Conservation (phyloP, 2,888 invertebrate genomes). For the Sialis lutaria region DNA sequence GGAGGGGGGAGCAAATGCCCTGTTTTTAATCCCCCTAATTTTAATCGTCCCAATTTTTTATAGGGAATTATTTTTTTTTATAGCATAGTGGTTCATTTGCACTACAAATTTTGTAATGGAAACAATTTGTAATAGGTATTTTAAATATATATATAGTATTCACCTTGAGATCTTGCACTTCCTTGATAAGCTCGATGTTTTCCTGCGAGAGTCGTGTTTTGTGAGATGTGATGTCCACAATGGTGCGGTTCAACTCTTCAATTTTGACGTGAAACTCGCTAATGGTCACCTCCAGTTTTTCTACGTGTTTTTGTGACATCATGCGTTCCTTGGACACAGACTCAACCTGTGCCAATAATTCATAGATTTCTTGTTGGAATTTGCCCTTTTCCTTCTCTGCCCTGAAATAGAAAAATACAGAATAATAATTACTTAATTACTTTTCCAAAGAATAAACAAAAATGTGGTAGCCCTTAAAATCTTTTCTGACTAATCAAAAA, state of each 20-base stretch:
- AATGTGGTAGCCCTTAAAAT: too few relatives aligned
- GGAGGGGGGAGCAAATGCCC: too few relatives aligned
- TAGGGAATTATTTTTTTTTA: too few relatives aligned
- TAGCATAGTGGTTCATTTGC: too few relatives aligned
- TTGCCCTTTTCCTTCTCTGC: conserved; percentile 96
- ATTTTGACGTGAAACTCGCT: conserved; percentile 90
- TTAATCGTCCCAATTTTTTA: too few relatives aligned
- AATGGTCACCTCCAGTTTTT: conserved; percentile 80
- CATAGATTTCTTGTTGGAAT: conserved; percentile 97
- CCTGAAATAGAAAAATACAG: conserved; percentile 32
- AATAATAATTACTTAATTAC: too few relatives aligned
- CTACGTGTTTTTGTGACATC: conserved; percentile 62
- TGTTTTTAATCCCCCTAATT: too few relatives aligned
- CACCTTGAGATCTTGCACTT: conserved; percentile 91
- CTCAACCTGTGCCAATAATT: conserved; percentile 90
- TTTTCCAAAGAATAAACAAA: too few relatives aligned
- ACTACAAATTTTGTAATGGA: too few relatives aligned
- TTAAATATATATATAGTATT: too few relatives aligned
- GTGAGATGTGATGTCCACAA: conserved; percentile 93
- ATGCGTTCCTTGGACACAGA: conserved; percentile 84
- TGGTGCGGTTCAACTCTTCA: conserved; percentile 91
- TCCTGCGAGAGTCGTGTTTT: conserved; percentile 91
- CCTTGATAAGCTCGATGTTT: conserved; percentile 83
- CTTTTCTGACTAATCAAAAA: too few relatives aligned
- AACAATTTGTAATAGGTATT: too few relatives aligned